A percentile compares a stretch with the other conserved stretches of the same genome.
Conservation (phyloP, 2,888 invertebrate genomes). For the Hydroisotoma schaefferi region DNA sequence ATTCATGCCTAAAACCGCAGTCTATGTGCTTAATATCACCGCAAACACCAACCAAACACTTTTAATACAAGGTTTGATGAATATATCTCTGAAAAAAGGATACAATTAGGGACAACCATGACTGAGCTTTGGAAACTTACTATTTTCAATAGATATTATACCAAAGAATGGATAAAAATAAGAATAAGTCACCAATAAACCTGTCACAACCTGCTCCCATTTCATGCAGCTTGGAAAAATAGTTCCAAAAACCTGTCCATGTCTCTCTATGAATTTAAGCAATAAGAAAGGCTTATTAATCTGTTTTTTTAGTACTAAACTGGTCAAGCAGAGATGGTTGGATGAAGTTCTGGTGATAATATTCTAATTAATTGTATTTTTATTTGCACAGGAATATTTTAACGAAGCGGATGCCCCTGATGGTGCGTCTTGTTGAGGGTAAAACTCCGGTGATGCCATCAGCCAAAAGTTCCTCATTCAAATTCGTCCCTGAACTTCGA, state of each 20-base stretch:
- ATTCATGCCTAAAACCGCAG: too few relatives aligned
- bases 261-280: too few relatives aligned
- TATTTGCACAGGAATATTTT: conserved; percentile 66
- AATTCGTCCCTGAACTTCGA: conserved; percentile 80
- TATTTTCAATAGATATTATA: too few relatives aligned
- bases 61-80: too few relatives aligned
- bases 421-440: conserved; percentile 86
- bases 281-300: background rate
- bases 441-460: conserved; percentile 70
- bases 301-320: background rate
- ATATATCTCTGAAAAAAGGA: too few relatives aligned
- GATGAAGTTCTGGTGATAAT: background rate
- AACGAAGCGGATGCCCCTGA: conserved; percentile 84
- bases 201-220: too few relatives aligned
- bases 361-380: conserved; percentile 8
- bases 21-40: background rate
- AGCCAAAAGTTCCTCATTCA: conserved; percentile 66
- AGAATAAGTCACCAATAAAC: too few relatives aligned
- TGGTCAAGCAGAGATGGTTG: background rate
- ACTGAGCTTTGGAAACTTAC: too few relatives aligned
- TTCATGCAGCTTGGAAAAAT: too few relatives aligned
- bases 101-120: too few relatives aligned
- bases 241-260: background rate
- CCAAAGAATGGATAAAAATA: too few relatives aligned
- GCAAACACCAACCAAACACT: too few relatives aligned